phyloP scores from a whole-genome alignment of 2,888 invertebrate species.

The Apamea epomidion region DNA sequence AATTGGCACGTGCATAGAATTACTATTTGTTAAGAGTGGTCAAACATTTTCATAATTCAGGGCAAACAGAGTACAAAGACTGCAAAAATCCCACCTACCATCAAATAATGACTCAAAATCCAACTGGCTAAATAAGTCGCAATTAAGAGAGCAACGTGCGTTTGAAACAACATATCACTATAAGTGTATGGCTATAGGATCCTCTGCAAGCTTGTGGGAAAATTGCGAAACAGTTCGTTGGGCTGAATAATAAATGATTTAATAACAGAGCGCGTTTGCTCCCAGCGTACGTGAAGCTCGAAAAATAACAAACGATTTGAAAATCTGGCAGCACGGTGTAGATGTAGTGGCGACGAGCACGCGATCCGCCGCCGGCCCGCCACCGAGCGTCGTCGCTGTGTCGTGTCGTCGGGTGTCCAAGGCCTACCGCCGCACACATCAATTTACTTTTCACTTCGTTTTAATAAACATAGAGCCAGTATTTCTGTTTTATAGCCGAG shows the following conservation, averaged over 20 bases:
- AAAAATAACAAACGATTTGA: constrained; percentile 89
- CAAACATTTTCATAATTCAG: neutral
- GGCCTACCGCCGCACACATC: constrained; percentile 28
- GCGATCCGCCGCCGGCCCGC: constrained; percentile 74
- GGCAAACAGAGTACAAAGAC: neutral
- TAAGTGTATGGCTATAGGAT: constrained; percentile 70
- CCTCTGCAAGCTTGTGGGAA: constrained; percentile 83
- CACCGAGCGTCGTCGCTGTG: constrained; percentile 61
- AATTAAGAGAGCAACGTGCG: constrained; percentile 69
- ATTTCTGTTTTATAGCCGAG: neutral
- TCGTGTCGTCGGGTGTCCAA: constrained; percentile 29
- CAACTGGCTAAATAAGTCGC: constrained; percentile 57
- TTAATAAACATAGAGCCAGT: constrained; percentile 35
- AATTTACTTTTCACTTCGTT: constrained; percentile 52
- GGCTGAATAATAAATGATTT: constrained; percentile 90
- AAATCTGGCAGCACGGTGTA: constrained; percentile 81
- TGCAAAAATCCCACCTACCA: neutral
- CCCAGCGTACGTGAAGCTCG: constrained; percentile 84
- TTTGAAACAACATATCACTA: constrained; percentile 71
- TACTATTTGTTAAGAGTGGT: constrained; percentile 7
- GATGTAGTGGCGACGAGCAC: constrained; percentile 69
- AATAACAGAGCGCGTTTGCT: constrained; percentile 89
- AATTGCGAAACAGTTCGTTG: constrained; percentile 89
- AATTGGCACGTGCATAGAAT: constrained; percentile 8
- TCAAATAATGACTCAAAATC: constrained; percentile 34